Evolutionary conservation across 2,113 vertebrate species (phyloP).

Genomic region (Petroica traversi): DNA sequence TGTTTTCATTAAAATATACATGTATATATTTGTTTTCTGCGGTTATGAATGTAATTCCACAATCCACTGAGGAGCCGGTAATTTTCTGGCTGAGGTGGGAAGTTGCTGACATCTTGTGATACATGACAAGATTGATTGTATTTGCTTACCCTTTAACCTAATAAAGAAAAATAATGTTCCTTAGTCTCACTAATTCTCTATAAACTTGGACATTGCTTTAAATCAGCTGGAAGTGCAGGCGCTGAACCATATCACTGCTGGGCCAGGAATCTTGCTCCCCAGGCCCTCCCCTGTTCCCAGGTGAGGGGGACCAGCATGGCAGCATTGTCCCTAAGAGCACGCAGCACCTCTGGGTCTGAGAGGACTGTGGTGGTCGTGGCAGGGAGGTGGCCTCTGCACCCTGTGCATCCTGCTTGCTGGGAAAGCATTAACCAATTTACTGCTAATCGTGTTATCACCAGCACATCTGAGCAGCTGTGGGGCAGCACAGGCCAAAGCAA

Average conservation of each 20-base stretch:
- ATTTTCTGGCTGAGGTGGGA: constrained; percentile 68
- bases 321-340: not conserved
- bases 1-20: constrained; percentile 23
- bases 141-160: constrained; percentile 70
- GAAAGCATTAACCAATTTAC: constrained; percentile 60
- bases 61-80: constrained; percentile 42
- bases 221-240: constrained; percentile 9
- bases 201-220: constrained; percentile 17
- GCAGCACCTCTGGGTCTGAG: not conserved
- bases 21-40: constrained; percentile 10
- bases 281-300: not conserved
- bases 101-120: constrained; percentile 67
- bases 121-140: constrained; percentile 67
- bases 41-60: constrained; percentile 56
- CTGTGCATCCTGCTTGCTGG: not conserved
- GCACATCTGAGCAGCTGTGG: constrained; percentile 49
- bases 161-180: constrained; percentile 63
- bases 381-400: not conserved
- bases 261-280: not conserved
- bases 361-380: not conserved
- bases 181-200: constrained; percentile 22
- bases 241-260: not conserved
- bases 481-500: constrained; percentile 52
- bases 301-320: rapidly evolving
- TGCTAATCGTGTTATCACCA: constrained; percentile 49